These are phyloP conservation scores for Papilio elwesi DNA, from an alignment of 2,888 invertebrate species.

Conservation along the genomic window DNA sequence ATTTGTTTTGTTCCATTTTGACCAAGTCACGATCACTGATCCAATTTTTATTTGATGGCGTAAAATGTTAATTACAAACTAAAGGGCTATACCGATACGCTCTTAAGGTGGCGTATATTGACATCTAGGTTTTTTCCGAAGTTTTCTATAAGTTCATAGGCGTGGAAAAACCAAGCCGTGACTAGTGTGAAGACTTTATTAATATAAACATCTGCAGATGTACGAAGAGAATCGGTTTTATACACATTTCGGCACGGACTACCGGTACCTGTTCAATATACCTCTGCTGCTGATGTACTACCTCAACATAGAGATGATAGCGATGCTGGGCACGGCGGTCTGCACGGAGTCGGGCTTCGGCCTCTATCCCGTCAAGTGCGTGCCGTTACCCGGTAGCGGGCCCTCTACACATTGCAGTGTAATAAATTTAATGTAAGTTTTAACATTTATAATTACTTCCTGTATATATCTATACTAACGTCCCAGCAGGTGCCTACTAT, in stretches of 20 bases:
- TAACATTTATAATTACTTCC: background rate
- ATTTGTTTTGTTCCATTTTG: too few species aligned
- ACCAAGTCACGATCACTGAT: too few species aligned
- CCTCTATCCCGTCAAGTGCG: slow-evolving; percentile 89
- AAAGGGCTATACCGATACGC: too few species aligned
- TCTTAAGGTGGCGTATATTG: too few species aligned
- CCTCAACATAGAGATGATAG: slow-evolving; percentile 89
- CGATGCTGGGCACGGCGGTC: slow-evolving; percentile 91
- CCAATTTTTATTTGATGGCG: too few species aligned
- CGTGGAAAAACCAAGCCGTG: too few species aligned
- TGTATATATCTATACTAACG: too few species aligned
- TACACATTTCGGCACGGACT: slow-evolving; percentile 84
- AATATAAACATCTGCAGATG: slow-evolving; percentile 82
- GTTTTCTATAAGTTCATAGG: too few species aligned
- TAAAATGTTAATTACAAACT: too few species aligned
- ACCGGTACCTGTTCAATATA: slow-evolving; percentile 90
- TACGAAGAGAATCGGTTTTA: slow-evolving; percentile 87
- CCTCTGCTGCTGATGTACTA: slow-evolving; percentile 91
- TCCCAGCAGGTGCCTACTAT: too few species aligned
- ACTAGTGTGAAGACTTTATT: too few species aligned
- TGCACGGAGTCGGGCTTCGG: slow-evolving; percentile 93
- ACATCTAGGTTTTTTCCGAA: too few species aligned
- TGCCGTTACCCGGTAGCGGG: slow-evolving; percentile 89
- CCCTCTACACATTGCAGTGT: slow-evolving; percentile 85
- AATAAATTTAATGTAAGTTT: slow-evolving; percentile 59